Base-by-base conservation (phyloP, 1,140 invertebrate species). In the Camponotus floridanus region DNA sequence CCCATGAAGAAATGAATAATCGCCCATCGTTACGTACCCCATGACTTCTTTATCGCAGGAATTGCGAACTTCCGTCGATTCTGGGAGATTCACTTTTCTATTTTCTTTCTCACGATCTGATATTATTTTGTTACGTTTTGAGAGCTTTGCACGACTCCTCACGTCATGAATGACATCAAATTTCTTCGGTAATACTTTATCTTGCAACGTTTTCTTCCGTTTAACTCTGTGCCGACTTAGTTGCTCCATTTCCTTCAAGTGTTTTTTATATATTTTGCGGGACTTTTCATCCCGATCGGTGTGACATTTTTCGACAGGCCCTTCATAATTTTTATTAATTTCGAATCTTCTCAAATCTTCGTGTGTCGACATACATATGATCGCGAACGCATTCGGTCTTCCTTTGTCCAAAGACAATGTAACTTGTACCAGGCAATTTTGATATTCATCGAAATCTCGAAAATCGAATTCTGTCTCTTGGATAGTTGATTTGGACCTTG, bases 11-110 rank as follows among this genome's bases (percentile, higher is more conserved):
- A 97, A 97, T 88, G 96, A 97, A 92, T 97, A 98, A 48, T 96
- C 96, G 39, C 97, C 97, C 86, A 96, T 94, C 57, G 94, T 96
- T 11, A 98, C 91, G 94, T 97, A 98, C 61, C 98, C 98, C 88
- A 98, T 96, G 3, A 97, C 95, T 93, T 97, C 95, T 89, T 97
- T 95, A 21, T 95, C 95, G 90, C 96, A 96, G n/a, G 96, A 96
- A 68, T 96, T 89, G n/a, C 97, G 96, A 51, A 98, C 95, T 48
- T 92, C 95, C 48, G 93, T 92, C 93, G 94, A 80, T 93, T 94
- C 64, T 95, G 97, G 97, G 57, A 98, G 91, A 96, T 97, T 95
- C 96, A 98, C n/a, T n/a, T n/a, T n/a, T n/a, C n/a, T n/a, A n/a
- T 93, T n/a, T 98, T 91, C 94, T 93, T 88, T 95, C 92, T 95